phyloP scores from a whole-genome alignment of 2,797 vertebrate species.

The Phoxinus dragarum region DNA sequence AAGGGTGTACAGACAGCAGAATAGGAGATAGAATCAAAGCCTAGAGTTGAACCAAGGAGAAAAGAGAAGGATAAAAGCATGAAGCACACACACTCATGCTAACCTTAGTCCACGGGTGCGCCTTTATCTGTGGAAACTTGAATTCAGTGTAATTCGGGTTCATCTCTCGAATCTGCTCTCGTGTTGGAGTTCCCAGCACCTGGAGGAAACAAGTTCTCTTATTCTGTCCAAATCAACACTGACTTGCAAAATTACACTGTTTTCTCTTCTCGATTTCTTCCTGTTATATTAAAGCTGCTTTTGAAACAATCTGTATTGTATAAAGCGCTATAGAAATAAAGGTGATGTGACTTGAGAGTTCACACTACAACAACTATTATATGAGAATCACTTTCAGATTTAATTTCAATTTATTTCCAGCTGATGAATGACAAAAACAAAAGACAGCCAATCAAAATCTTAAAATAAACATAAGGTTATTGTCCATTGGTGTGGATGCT shows the following conservation, averaged over 20 bases:
- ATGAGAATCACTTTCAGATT: neutral
- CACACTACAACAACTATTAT: neutral
- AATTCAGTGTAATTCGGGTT: slow-evolving; percentile 91
- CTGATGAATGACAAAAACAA: neutral
- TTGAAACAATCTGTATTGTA: neutral
- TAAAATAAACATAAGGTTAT: neutral
- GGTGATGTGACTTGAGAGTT: neutral
- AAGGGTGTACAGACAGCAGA: neutral
- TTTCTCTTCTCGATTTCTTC: neutral
- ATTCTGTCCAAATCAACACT: neutral
- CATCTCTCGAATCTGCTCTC: slow-evolving; percentile 91
- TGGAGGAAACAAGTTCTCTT: slow-evolving; percentile 38
- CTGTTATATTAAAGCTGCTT: neutral
- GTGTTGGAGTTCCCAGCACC: slow-evolving; percentile 87
- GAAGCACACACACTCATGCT: slow-evolving; percentile 58
- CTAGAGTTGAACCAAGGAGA: neutral
- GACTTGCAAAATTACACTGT: neutral
- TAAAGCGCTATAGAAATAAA: neutral
- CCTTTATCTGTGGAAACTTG: slow-evolving; percentile 91
- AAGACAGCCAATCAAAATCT: neutral
- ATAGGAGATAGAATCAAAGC: neutral
- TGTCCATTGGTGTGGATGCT: neutral
- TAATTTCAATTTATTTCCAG: too few species aligned
- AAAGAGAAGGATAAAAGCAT: neutral
- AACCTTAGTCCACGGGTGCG: slow-evolving; percentile 91